These are phyloP conservation scores for Bombyx huttoni DNA, from an alignment of 2,888 invertebrate species.

Conservation along the genomic window DNA sequence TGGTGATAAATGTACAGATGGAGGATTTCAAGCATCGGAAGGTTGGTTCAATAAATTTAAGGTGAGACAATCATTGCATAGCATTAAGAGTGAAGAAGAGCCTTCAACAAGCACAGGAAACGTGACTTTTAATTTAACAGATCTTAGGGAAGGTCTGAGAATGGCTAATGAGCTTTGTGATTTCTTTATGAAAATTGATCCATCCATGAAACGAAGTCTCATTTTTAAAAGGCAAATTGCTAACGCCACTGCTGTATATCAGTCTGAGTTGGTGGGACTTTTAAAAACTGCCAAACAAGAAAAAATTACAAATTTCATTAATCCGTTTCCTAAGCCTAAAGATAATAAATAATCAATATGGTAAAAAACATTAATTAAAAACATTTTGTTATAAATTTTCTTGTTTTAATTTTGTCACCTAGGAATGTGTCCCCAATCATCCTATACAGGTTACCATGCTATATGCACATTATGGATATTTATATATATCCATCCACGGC, in stretches of 20 bases:
- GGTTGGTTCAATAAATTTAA: constrained; percentile 17
- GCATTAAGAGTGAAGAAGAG: constrained; percentile 12
- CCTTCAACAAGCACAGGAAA: constrained; percentile 11
- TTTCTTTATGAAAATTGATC: constrained; percentile 9
- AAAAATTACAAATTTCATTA: constrained; percentile 1
- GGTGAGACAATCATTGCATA: constrained; percentile 14
- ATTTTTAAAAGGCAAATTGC: constrained; percentile 6
- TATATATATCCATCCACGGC: no score
- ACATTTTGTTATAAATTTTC: no score
- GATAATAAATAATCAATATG: no score
- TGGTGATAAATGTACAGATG: constrained; percentile 8
- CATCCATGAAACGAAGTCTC: constrained; percentile 13
- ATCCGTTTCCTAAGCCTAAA: no score
- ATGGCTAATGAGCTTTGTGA: constrained; percentile 15
- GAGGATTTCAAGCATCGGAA: constrained; percentile 11
- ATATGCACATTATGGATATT: no score
- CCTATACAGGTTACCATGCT: no score
- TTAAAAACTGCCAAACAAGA: constrained; percentile 11
- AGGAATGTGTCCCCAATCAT: no score
- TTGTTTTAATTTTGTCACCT: no score
- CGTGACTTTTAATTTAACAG: constrained; percentile 10
- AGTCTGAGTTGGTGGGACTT: constrained; percentile 12
- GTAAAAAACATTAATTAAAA: no score
- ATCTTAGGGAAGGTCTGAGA: constrained; percentile 14
- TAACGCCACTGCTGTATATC: constrained; percentile 13